These are phyloP conservation scores for Illadopsis cleaveri DNA, from an alignment of 2,113 vertebrate species.

Conservation along the genomic window DNA sequence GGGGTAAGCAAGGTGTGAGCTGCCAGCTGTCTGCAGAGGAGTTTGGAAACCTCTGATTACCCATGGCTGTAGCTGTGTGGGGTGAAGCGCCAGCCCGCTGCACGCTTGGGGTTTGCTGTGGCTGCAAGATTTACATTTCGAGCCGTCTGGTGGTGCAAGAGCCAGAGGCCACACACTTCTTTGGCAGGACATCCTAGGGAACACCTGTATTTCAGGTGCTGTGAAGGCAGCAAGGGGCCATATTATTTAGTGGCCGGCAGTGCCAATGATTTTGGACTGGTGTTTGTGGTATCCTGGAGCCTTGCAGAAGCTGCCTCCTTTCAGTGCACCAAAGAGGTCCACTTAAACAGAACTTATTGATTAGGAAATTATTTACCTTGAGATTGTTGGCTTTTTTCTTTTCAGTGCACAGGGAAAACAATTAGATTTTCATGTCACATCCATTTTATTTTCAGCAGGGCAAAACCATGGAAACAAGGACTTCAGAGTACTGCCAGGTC, in stretches of 20 bases:
- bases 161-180: background rate
- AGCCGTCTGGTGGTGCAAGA: background rate
- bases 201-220: background rate
- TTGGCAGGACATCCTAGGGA: background rate
- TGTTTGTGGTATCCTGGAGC: background rate
- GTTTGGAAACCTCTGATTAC: background rate
- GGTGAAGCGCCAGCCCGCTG: rapidly evolving
- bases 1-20: background rate
- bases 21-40: background rate
- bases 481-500: background rate
- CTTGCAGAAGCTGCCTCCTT: background rate
- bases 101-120: background rate
- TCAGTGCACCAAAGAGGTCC: background rate
- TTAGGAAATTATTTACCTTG: background rate
- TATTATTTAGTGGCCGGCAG: background rate
- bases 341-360: background rate
- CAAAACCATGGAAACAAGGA: background rate
- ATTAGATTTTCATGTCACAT: background rate
- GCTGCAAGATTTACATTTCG: background rate
- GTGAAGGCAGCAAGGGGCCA: background rate
- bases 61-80: background rate
- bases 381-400: background rate
- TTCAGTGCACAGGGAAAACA: background rate
- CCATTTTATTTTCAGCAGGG: background rate
- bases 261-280: background rate